Base-by-base conservation (phyloP, 2,113 vertebrate genomes). In the Bos indicus region DNA sequence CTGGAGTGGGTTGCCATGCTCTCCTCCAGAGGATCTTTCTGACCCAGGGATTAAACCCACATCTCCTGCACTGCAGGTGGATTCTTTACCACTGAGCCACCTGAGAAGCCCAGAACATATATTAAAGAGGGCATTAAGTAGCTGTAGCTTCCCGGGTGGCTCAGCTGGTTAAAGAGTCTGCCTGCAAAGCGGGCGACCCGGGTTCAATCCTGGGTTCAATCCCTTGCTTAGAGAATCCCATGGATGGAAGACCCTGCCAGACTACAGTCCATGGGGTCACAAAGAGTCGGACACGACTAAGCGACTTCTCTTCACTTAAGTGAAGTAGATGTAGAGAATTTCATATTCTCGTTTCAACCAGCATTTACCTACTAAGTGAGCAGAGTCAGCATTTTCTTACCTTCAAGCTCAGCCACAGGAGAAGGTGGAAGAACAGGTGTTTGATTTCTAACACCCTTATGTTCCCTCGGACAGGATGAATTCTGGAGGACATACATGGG, bases 401-500 rank as follows among this genome's bases (percentile, higher is more conserved):
- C 23, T 82, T 46, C 80, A 33, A 88, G 64, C 36, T 21, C 51
- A 48, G 25, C 48, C 14, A 3, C 33, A 33, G 64, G 33, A n/a
- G 15, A 36, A n/a, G 33, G 78, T 2, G 92, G 71, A 40, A 25
- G 62, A 19, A n/a, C 14, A 13, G n/a, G 67, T 23, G 14, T 21
- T 4, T 43, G 28, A 0, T 23, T 46, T 36, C 33, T 91, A 87
- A 95, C 14, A 0, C 14, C 71, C 48, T 43, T 46, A 21, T 57
- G 5, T 87, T 93, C 90, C 28, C 36, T 43, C 46, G 78, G 48
- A 52, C 94, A 98, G 97, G 33, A 59, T 6, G 46, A 13, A 21
- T 97, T 97, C 77, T 98, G 97, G 97, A 52, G 14, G 26, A n/a
- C 6, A 5, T 97, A 98, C 51, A 25, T 11, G 91, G 97, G 97